These are phyloP conservation scores for Gnatocerus cornutus DNA, from an alignment of 2,888 invertebrate genomes.

Conservation along the genomic window DNA sequence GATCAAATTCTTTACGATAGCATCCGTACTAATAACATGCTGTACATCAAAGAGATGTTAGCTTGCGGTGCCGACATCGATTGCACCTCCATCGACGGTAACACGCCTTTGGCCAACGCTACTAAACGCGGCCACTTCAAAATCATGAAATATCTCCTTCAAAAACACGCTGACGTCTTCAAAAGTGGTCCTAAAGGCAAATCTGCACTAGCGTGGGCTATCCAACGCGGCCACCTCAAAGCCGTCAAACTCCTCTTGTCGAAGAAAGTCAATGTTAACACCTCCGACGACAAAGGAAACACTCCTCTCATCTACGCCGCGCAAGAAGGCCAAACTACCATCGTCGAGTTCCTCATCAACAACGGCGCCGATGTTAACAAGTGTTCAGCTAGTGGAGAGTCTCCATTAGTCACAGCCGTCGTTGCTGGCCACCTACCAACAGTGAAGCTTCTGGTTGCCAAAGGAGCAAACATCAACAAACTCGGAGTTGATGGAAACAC, in stretches of 20 bases:
- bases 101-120: slow-evolving; percentile 18
- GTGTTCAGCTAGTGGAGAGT: not conserved
- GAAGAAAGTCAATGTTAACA: not conserved
- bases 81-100: not conserved
- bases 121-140: not conserved
- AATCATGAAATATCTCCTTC: slow-evolving; percentile 4
- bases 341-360: not conserved
- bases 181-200: not conserved
- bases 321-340: not conserved
- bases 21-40: not conserved
- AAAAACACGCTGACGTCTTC: not conserved
- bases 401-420: slow-evolving; percentile 1
- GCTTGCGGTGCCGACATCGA: slow-evolving; percentile 2
- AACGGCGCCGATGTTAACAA: slow-evolving; percentile 20
- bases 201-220: slow-evolving; percentile 3
- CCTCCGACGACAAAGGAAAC: not conserved
- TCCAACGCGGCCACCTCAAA: slow-evolving; percentile 1
- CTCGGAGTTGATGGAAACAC: not conserved
- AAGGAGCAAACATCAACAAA: slow-evolving; percentile 16
- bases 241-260: slow-evolving; percentile 1
- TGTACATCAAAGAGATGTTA: not conserved
- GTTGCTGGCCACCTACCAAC: not conserved
- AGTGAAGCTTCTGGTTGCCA: not conserved
- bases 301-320: slow-evolving; percentile 4
- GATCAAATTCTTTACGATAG: not conserved